Evolutionary conservation across 2,888 invertebrate genomes (phyloP), one percentile per base, ranked within the genome.

Genomic region (Meloe dianella): DNA sequence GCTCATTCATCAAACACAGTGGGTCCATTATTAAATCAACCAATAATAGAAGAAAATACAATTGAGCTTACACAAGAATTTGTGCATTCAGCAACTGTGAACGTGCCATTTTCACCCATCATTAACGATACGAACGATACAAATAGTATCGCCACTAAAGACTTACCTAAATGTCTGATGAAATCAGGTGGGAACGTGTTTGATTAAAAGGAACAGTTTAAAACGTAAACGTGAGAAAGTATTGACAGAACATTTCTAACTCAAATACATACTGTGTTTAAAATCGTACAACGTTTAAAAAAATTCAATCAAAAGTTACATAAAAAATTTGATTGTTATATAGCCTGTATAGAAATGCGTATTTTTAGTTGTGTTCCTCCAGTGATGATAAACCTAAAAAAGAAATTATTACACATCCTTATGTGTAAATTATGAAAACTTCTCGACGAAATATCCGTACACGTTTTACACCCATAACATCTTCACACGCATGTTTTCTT

Each of bases 131-230:
- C 71, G 54, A 71, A 72, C 67, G 71, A 76, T 67, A 70, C 69
- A 64, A 72, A 73, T 64, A 70, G 70, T 62, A 68, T 71, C 63
- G 70, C 69, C 61, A 73, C 70, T 59, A 74, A 73, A 64, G 73
- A 76, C 71, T 66, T 78, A 60, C 79, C 79, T 22, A 79, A 77
- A 71, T 79, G 79, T 76, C 71, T 79, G 68, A 74, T 74, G 67
- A 71, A 74, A 64, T 74, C 75, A 67, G 78, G 76, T 67, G 77
- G 78, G 60, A 74, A 71, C 57, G 77, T 77, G 64, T 79, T 79
- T 71, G 78, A 79, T 73, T 79, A 73, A 75, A 59, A 22, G 60
- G 51, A 57, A 54, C 3, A 57, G 20, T 57, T 32, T 62, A 57
- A 60, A 66, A 38, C 56, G 60, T 56, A 17, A 20, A 20, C 24